Conservation (phyloP, 2,888 invertebrate genomes). For the Chromoteleia sp. region DNA sequence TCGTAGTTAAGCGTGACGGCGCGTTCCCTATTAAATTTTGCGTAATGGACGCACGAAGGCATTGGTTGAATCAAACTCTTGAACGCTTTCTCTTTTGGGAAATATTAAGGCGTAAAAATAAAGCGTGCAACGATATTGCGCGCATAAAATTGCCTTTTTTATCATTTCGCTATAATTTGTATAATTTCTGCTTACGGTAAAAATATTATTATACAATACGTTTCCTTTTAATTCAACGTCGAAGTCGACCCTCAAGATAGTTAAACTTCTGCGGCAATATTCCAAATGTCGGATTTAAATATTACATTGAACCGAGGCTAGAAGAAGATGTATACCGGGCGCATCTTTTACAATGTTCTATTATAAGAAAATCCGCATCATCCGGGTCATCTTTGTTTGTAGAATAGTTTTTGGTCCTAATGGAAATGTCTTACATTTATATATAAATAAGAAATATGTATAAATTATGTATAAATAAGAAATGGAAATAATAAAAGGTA, state of each 20-base stretch:
- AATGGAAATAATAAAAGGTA: neutral
- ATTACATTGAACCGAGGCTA: conserved; percentile 29
- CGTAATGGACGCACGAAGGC: conserved; percentile 75
- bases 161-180: too few species aligned
- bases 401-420: conserved; percentile 2
- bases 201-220: neutral
- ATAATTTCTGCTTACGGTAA: too few species aligned
- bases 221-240: neutral
- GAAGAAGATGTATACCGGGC: conserved; percentile 9
- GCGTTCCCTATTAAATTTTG: conserved; percentile 80
- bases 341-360: conserved; percentile 9
- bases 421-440: conserved; percentile 6
- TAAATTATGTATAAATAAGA: neutral
- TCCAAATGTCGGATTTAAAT: conserved; percentile 39
- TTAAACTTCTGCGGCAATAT: conserved; percentile 51
- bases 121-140: conserved; percentile 15
- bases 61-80: conserved; percentile 72
- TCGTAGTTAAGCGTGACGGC: conserved; percentile 74
- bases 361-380: conserved; percentile 18
- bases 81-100: conserved; percentile 48
- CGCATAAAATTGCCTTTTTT: too few species aligned
- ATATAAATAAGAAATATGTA: neutral
- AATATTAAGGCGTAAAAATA: conserved; percentile 44
- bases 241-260: conserved; percentile 13
- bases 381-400: conserved; percentile 23